Base-by-base conservation (phyloP, 1,140 invertebrate species). In the Parapsyche elsis region DNA sequence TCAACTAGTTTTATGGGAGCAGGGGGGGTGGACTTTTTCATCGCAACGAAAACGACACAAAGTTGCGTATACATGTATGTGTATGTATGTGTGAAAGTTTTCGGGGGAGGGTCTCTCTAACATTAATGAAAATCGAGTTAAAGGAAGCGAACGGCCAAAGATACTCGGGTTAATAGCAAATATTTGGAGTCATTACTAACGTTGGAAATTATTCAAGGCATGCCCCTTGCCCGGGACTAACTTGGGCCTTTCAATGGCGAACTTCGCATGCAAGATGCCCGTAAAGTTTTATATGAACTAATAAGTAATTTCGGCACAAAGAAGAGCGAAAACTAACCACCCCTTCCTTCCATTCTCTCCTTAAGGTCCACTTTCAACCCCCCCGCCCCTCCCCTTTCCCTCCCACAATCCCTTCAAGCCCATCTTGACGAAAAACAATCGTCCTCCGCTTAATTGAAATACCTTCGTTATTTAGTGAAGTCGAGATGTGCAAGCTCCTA, bases 41-140 rank as follows among this genome's bases (percentile, higher is more conserved):
- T 38, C 30, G 30, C 7, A 38, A 7, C 30, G 30, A 38, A 4
- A 38, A 7, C 30, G 30, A 38, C 30, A 38, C 30, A 38, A 38
- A 38, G 30, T 38, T 38, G 30, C 7, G 7, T 38, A n/a, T n/a
- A n/a, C 45, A 46, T 46, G 45, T 46, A 7, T 46, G 12, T 46
- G 12, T 46, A 46, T 12, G 45, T 46, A 16, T 53, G 12, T 53
- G 49, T 12, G 10, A 53, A 53, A 53, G 49, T 53, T 67, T 67
- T 26, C 59, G 5, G 24, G 24, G 16, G 19, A 9, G 19, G 57
- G 57, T 61, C 57, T 67, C 64, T 67, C 21, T 26, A 67, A 67
- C 64, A 67, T 67, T 67, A 67, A 67, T 67, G 64, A 67, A 67
- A 67, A 67, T 67, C 64, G 64, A 67, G 64, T 67, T 67, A 67